These are phyloP conservation scores for Benthosema pterotum DNA, from an alignment of 2,797 vertebrate species.

Conservation along the genomic window DNA sequence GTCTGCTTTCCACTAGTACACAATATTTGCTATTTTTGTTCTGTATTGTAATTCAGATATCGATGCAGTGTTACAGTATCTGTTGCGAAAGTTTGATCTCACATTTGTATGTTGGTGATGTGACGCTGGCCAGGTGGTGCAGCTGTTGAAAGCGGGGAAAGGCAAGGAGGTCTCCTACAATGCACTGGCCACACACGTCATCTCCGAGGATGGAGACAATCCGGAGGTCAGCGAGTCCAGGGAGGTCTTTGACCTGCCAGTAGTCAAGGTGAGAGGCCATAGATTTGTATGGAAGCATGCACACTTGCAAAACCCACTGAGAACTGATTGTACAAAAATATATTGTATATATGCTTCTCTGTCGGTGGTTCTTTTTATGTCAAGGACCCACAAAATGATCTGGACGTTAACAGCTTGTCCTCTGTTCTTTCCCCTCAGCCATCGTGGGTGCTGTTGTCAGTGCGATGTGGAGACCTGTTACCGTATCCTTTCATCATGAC, in stretches of 20 bases:
- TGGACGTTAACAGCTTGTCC: not conserved
- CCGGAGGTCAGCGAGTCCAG: conserved; percentile 95
- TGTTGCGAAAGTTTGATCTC: not conserved
- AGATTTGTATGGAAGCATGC: too few species aligned
- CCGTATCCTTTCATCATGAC: conserved; percentile 82
- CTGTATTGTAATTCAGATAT: too few species aligned
- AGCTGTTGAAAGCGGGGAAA: conserved; percentile 93
- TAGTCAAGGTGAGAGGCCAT: conserved; percentile 88
- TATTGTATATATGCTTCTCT: too few species aligned
- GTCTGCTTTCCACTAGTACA: too few species aligned
- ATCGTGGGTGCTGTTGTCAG: conserved; percentile 94
- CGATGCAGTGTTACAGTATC: not conserved
- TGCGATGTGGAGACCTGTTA: conserved; percentile 93
- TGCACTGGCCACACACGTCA: conserved; percentile 95
- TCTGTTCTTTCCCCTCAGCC: conserved; percentile 82
- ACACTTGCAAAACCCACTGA: too few species aligned
- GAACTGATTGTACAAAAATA: too few species aligned
- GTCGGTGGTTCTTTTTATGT: too few species aligned
- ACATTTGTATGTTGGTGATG: not conserved
- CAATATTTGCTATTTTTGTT: too few species aligned
- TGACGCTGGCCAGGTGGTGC: conserved; percentile 83
- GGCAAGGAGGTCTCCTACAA: conserved; percentile 98
- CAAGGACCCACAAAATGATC: too few species aligned
- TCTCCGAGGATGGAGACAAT: conserved; percentile 96
- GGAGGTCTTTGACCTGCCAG: conserved; percentile 96